Conservation (phyloP, 2,113 vertebrate genomes). For the Laticauda colubrina region DNA sequence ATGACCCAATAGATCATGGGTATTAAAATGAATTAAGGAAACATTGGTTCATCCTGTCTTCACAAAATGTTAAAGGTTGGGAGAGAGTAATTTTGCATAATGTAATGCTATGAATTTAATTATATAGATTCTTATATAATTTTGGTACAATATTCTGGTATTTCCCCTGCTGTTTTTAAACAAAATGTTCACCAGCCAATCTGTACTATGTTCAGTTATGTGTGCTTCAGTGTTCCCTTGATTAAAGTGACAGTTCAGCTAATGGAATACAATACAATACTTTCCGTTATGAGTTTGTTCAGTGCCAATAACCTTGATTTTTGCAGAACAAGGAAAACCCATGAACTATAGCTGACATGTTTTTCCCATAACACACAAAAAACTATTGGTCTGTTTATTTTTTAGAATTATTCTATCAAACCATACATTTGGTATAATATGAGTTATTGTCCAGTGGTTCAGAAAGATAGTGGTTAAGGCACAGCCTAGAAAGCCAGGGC, state of each 20-base stretch:
- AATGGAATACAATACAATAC: background rate
- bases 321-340: background rate
- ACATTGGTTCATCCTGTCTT: background rate
- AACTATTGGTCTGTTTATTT: background rate
- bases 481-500: background rate
- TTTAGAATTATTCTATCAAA: background rate
- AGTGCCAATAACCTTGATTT: background rate
- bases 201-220: background rate
- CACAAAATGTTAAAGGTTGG: background rate
- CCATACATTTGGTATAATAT: background rate
- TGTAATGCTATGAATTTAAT: background rate
- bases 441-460: background rate
- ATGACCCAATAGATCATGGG: background rate
- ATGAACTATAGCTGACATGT: background rate
- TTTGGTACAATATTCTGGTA: background rate
- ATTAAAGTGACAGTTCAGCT: background rate
- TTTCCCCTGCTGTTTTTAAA: background rate
- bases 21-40: background rate
- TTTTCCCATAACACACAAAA: background rate
- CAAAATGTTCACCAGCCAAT: background rate
- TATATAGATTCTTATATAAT: background rate
- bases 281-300: constrained; percentile 9
- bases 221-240: background rate
- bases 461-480: background rate
- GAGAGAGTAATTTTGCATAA: background rate